Conservation (phyloP, 2,113 vertebrate genomes). For the Mobula hypostoma region DNA sequence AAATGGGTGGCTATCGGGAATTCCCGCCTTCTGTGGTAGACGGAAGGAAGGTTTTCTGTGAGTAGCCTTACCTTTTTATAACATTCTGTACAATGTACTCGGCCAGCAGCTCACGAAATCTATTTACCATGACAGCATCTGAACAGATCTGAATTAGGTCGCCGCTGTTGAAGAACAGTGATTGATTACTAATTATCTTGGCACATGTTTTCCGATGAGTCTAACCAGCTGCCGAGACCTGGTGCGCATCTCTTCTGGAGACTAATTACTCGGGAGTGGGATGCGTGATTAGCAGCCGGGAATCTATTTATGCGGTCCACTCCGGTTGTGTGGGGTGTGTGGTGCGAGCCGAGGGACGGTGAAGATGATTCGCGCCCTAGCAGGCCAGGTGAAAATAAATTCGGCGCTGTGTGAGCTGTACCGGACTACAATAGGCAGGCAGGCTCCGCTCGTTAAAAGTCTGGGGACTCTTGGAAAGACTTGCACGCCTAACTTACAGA, state of each 20-base stretch:
- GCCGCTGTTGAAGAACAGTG: not conserved
- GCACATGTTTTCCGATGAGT: not conserved
- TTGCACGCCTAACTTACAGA: not conserved
- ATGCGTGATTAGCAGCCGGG: not conserved
- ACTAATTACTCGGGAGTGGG: not conserved
- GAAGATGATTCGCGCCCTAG: constrained; percentile 11
- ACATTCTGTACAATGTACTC: not conserved
- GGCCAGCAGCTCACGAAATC: not conserved
- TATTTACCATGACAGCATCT: not conserved
- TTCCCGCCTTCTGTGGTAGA: too few species aligned
- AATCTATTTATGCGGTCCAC: not conserved
- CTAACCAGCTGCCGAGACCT: not conserved
- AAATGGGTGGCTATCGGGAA: too few species aligned
- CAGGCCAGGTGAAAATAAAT: not conserved
- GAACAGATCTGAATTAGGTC: not conserved
- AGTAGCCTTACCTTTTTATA: not conserved
- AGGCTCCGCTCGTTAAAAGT: not conserved
- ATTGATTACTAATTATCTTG: not conserved
- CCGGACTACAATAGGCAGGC: not conserved
- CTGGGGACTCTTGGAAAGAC: not conserved
- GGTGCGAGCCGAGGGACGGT: not conserved
- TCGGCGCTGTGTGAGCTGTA: not conserved
- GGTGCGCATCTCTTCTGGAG: not conserved
- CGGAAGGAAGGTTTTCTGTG: too few species aligned
- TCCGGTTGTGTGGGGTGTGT: not conserved